Base-by-base conservation (phyloP, 2,113 vertebrate genomes). In the Carassius carassius region DNA sequence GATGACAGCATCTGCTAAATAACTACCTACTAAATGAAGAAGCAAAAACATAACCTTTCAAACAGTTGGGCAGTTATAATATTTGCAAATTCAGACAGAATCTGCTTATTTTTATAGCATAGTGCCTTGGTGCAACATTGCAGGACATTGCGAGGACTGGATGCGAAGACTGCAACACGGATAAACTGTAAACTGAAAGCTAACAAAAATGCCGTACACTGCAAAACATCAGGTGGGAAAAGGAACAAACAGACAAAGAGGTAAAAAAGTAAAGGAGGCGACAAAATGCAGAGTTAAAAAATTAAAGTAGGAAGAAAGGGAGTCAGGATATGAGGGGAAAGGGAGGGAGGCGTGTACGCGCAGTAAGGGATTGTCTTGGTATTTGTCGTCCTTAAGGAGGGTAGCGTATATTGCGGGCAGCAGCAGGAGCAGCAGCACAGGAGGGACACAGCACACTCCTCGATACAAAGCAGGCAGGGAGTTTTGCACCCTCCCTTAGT, bases 351-450 rank as follows among this genome's bases (percentile, higher is more conserved):
- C 80, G 82, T 60, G 78, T 82, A 37, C 51, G 23, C 7, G 21
- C 72, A 81, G 65, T 58, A 84, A 87, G 72, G 89, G 85, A 21
- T 77, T 41, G 81, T 88, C 86, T 85, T 87, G 85, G 78, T 85
- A 29, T 41, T 89, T 84, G 82, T 47, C 86, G 75, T 91, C 82
- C 90, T 89, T 88, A 87, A 83, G 75, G 83, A 85, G 82, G 89
- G 81, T 69, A 89, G 79, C 87, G 4, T 82, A 84, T 67, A 72
- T 56, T 73, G 85, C 77, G 73, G 89, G 56, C 87, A 88, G 90
- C 93, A 87, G 82, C 88, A 92, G 82, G 91, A 93, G 90, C 93
- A 92, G 91, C 88, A 90, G 92, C 93, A 93, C 88, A 89, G 90
- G 93, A 87, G 69, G 87, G 90, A 76, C 74, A 92, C 91, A 89